Evolutionary conservation across 2,888 invertebrate species (phyloP).

Genomic region (Shargacucullia verbasci): DNA sequence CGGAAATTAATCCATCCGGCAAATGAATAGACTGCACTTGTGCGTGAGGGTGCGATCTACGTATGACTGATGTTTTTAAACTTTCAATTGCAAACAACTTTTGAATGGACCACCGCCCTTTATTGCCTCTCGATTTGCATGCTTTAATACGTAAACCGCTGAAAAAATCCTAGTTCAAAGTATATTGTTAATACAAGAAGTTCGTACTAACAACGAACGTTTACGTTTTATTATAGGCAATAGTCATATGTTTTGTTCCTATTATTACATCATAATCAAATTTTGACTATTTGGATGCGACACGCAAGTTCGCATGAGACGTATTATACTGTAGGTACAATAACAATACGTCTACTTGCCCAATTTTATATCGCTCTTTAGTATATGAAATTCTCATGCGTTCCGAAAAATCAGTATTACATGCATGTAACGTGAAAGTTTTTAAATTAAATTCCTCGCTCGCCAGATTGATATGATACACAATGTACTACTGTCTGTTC

Average conservation of each 20-base stretch:
- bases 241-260: conserved; percentile 52
- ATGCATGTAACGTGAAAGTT: conserved; percentile 33
- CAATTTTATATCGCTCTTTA: conserved; percentile 43
- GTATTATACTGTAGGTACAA: conserved; percentile 43
- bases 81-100: conserved; percentile 56
- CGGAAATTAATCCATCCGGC: conserved; percentile 88
- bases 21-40: conserved; percentile 87
- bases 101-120: conserved; percentile 26
- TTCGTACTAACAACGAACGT: too few species aligned
- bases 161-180: not conserved
- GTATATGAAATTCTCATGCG: conserved; percentile 37
- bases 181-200: conserved; percentile 18
- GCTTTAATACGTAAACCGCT: not conserved
- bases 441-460: conserved; percentile 57
- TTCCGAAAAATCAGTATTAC: conserved; percentile 39
- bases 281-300: conserved; percentile 48
- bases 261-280: conserved; percentile 56
- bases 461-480: conserved; percentile 22
- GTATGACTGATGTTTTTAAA: conserved; percentile 70
- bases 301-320: conserved; percentile 66
- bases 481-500: conserved; percentile 10
- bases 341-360: conserved; percentile 32
- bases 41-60: conserved; percentile 77
- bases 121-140: conserved; percentile 14
- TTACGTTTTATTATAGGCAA: conserved; percentile 46